These are phyloP conservation scores for Eublepharis macularius DNA, from an alignment of 2,113 vertebrate species.

Conservation along the genomic window DNA sequence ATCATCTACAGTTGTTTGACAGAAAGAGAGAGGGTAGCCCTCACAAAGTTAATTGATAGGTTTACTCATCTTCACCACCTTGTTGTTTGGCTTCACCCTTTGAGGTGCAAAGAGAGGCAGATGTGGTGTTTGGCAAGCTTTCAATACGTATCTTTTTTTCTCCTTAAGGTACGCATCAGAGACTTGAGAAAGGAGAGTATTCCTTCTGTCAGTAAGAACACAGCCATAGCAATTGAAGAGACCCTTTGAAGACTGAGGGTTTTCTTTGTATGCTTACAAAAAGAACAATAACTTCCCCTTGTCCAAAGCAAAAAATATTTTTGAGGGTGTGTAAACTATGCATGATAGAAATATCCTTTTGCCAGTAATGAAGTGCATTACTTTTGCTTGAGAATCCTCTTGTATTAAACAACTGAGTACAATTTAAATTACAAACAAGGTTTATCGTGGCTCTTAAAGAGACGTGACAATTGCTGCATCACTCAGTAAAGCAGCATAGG, in stretches of 20 bases:
- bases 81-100: constrained; percentile 61
- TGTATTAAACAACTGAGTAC: no score
- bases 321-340: not conserved
- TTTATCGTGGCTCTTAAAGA: fast-evolving
- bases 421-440: no score
- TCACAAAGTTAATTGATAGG: constrained; percentile 58
- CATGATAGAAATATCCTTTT: not conserved
- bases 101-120: constrained; percentile 72
- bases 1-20: constrained; percentile 52
- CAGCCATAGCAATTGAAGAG: constrained; percentile 31
- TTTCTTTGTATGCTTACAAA: not conserved
- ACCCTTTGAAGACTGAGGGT: constrained; percentile 33
- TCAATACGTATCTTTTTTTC: constrained; percentile 61
- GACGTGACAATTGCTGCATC: not conserved
- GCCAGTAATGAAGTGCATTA: not conserved
- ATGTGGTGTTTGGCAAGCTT: constrained; percentile 71
- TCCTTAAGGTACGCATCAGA: constrained; percentile 52
- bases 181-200: constrained; percentile 41
- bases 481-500: fast-evolving
- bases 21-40: constrained; percentile 25
- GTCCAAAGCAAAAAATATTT: not conserved
- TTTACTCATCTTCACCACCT: constrained; percentile 55
- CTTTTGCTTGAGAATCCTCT: not conserved
- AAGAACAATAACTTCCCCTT: not conserved
- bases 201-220: constrained; percentile 57